phyloP scores from a whole-genome alignment of 2,113 vertebrate species.

The Malurus elegans region DNA sequence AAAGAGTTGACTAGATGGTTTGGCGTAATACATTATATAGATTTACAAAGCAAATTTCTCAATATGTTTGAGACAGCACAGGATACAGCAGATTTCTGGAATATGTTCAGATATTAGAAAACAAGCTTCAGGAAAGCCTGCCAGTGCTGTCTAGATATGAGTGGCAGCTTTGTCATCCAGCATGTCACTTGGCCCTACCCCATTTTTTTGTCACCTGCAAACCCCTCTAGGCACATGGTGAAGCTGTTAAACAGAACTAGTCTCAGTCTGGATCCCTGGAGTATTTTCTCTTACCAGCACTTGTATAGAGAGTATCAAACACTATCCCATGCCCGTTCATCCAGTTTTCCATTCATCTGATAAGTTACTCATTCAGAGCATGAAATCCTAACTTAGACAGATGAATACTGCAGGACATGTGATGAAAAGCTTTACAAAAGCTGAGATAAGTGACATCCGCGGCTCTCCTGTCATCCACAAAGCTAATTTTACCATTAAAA shows the following conservation, averaged over 20 bases:
- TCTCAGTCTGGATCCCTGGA: neutral
- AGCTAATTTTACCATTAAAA: neutral
- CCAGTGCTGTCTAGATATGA: neutral
- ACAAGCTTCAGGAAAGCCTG: neutral
- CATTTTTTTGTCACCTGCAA: neutral
- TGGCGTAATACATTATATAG: neutral
- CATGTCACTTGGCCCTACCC: neutral
- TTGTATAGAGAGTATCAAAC: neutral
- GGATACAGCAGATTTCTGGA: neutral
- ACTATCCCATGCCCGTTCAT: accelerated
- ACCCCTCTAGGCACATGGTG: neutral
- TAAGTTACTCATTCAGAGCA: neutral
- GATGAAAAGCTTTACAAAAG: neutral
- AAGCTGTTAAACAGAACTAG: neutral
- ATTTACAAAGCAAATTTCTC: neutral
- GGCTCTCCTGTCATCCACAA: neutral
- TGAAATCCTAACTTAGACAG: neutral
- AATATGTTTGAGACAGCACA: neutral
- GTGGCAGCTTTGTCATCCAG: neutral
- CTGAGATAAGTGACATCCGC: neutral
- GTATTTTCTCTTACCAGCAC: neutral
- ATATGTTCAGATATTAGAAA: neutral
- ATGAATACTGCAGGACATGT: accelerated
- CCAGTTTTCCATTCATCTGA: neutral
- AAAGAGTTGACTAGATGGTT: neutral